Evolutionary conservation across 2,113 vertebrate species (phyloP).

Genomic region (Myxocyprinus asiaticus): DNA sequence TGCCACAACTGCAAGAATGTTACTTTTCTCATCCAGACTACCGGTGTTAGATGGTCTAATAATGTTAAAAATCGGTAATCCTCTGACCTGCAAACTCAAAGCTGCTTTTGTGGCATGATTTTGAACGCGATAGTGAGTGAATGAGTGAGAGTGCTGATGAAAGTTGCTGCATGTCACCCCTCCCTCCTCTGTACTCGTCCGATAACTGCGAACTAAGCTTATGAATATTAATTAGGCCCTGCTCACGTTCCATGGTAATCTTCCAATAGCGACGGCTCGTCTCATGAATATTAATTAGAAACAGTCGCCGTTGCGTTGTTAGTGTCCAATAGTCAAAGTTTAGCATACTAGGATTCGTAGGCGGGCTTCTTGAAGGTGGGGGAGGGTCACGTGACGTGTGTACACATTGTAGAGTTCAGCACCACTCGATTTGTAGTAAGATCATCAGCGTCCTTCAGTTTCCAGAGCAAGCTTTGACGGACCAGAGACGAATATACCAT

Average conservation of each 20-base stretch:
- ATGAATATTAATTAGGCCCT: neutral
- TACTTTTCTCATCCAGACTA: neutral
- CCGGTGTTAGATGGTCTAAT: too few relatives aligned
- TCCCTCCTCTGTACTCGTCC: too few relatives aligned
- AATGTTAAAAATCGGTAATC: neutral
- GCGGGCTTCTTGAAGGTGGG: conserved; percentile 63
- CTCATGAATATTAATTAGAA: conserved; percentile 3
- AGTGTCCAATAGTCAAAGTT: neutral
- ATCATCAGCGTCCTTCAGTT: conserved; percentile 65
- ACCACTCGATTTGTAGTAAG: conserved; percentile 70
- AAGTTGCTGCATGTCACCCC: conserved; percentile 46
- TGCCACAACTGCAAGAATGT: neutral
- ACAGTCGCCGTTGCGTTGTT: neutral
- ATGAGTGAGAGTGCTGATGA: conserved; percentile 20
- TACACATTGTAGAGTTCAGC: conserved; percentile 69
- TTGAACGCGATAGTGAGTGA: neutral
- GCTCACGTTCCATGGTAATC: neutral
- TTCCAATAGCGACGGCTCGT: neutral
- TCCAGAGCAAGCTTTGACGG: conserved; percentile 61
- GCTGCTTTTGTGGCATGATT: conserved; percentile 13
- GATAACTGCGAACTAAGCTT: neutral
- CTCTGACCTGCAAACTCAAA: conserved; percentile 15
- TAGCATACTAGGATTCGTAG: neutral
- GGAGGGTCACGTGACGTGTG: conserved; percentile 82
- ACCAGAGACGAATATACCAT: conserved; percentile 58